Conservation (phyloP, 1,140 invertebrate species). For the Saxidomus purpurata region DNA sequence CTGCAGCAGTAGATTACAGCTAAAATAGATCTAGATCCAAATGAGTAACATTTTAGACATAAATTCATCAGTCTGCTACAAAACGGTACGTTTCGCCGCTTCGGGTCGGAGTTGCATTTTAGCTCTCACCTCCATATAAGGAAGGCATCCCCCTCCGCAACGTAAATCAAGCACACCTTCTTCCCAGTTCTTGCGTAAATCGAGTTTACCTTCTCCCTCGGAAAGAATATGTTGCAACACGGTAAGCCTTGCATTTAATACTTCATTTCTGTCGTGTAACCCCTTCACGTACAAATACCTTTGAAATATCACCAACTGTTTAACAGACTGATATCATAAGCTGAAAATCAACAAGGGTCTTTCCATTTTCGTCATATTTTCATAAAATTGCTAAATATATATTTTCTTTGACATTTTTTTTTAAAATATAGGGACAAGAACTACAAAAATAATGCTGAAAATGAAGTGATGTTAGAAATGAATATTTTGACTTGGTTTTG, state of each 20-base stretch:
- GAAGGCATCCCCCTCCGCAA: slow-evolving; percentile 78
- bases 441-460: too few relatives aligned
- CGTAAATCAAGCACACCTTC: slow-evolving; percentile 74
- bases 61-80: neutral
- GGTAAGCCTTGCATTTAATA: slow-evolving; percentile 70
- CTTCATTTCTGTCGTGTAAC: slow-evolving; percentile 75
- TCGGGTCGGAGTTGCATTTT: neutral
- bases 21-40: too few relatives aligned
- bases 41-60: too few relatives aligned
- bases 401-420: too few relatives aligned
- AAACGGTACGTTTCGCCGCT: neutral
- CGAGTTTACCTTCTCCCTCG: slow-evolving; percentile 68
- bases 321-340: too few relatives aligned
- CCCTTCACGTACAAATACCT: slow-evolving; percentile 77
- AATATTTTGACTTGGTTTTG: too few relatives aligned
- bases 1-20: too few relatives aligned
- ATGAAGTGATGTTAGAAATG: too few relatives aligned
- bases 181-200: slow-evolving; percentile 60
- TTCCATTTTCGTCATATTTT: too few relatives aligned
- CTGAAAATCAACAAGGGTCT: too few relatives aligned
- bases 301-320: neutral
- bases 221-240: slow-evolving; percentile 74
- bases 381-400: too few relatives aligned
- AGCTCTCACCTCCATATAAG: slow-evolving; percentile 78
- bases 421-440: too few relatives aligned